Base-by-base conservation (phyloP, 2,888 invertebrate genomes). In the Malachius bipustulatus region DNA sequence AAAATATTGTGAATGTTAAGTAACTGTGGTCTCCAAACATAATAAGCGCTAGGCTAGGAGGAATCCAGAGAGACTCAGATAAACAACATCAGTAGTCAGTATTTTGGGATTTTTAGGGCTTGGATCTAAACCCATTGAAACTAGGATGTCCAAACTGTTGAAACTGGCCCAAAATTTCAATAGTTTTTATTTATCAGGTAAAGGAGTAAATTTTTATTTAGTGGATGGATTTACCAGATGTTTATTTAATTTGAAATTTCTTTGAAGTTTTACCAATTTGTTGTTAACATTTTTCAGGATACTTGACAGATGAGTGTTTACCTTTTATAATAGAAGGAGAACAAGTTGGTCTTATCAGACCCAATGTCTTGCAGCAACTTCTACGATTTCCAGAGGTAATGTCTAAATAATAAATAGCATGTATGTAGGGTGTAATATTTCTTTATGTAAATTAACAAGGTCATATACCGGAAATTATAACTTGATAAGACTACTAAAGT, bases 251-350 rank as follows among this genome's bases (percentile, higher is more conserved):
- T n/a, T n/a, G n/a, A n/a, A n/a, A n/a, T n/a, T n/a, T 19, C 6
- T 32, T 40, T 33, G 30, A 19, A 11, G 29, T 33, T 32, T 16
- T 27, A 34, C 36, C 36, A 33, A 35, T 4, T 28, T 37, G 36
- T 38, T 51, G 49, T 51, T 50, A 49, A 51, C 15, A 24, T 30
- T 12, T 35, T 15, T 15, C 51, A 87, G 87, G 83, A 49, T 71
- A 83, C 52, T 75, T 76, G 54, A 75, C 75, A 59, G 77, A 77
- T 38, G 77, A 80, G 62, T 88, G 83, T 65, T 75, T 78, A 56
- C 89, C 90, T 32, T 90, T 93, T 61, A 71, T 87, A 47, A 83
- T 91, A 33, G 84, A 82, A 56, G 88, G 84, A 36, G 80, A 82
- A 55, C 88, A 89, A 70, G 85, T 93, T 37, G 93, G 93, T 40